Evolutionary conservation across 2,797 vertebrate species (phyloP), one percentile per base, ranked within the genome.

Genomic region (Kryptopterus vitreolus): DNA sequence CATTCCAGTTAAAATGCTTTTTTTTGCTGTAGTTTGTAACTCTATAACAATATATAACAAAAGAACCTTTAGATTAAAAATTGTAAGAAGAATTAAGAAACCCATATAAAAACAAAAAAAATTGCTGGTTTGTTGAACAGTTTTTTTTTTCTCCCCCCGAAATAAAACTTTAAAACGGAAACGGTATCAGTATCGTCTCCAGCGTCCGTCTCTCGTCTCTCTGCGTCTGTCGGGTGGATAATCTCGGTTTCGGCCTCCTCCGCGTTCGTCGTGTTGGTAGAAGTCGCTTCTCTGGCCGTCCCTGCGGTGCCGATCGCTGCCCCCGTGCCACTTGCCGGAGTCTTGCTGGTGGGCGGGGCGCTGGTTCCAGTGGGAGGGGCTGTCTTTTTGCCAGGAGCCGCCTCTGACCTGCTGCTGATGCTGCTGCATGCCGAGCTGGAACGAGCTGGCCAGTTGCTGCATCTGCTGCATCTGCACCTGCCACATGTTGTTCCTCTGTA

Each of bases 401-500:
- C 82, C 74, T 2, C 78, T 33, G 12, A 71, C 57, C 52, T 70
- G 62, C 10, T 70, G 79, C 38, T 88, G 89, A 65, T 86, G 86
- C 78, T 87, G 90, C 24, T 7, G 84, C 48, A 87, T 77, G 18
- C 89, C 89, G 16, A 53, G 58, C 24, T 87, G 63, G 38, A 89
- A 80, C 20, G 58, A 7, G 18, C 82, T 87, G 0, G 82, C 93
- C 57, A 88, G 3, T 78, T 89, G 90, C 24, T 92, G 93, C n/a
- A 92, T 85, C 91, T 76, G 95, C 83, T 94, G 94, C 93, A 95
- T 92, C 87, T 98, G 94, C 74, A 93, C 83, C 91, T 96, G 93
- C 82, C 88, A 90, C 78, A 89, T 81, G 26, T 74, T 95, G 87
- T 94, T 95, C 92, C 96, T 91, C 97, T 99, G 79, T 2, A 1